A percentile compares a stretch with the other conserved stretches of the same genome.
These are phyloP conservation scores for Phylloscopus collybita DNA, from an alignment of 2,797 vertebrate genomes.

Conservation along the genomic window DNA sequence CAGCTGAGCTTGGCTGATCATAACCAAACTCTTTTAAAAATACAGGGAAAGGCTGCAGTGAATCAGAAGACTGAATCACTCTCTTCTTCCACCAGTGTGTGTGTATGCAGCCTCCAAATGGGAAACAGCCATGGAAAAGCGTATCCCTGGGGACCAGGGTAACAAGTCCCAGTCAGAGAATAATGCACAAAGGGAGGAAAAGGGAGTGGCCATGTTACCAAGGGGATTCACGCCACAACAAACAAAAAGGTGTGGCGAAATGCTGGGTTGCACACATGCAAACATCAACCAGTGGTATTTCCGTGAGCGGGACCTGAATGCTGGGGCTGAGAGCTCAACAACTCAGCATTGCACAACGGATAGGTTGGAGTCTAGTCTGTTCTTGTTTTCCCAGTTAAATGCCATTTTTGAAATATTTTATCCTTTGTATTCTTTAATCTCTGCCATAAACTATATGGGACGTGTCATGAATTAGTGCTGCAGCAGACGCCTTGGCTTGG, in stretches of 20 bases:
- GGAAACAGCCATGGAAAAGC: not conserved
- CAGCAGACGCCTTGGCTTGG: not conserved
- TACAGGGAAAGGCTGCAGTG: not conserved
- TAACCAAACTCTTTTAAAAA: not conserved
- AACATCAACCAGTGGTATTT: slow-evolving; percentile 28
- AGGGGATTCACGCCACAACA: not conserved
- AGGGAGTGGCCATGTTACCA: slow-evolving; percentile 22
- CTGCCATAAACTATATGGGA: slow-evolving; percentile 67
- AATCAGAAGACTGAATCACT: not conserved
- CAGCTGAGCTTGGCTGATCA: not conserved
- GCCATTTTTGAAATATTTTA: slow-evolving; percentile 74
- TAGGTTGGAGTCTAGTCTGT: slow-evolving; percentile 50
- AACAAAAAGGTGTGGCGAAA: slow-evolving; percentile 39
- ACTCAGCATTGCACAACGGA: slow-evolving; percentile 25
- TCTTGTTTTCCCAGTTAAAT: slow-evolving; percentile 71
- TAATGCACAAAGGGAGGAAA: not conserved
- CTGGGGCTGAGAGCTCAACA: not conserved
- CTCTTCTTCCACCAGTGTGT: not conserved
- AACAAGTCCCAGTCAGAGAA: not conserved
- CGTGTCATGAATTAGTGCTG: slow-evolving; percentile 38
- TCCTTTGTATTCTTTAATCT: slow-evolving; percentile 78
- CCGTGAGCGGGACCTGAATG: not conserved
- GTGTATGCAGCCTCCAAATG: not conserved
- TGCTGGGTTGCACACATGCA: not conserved
- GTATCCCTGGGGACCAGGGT: not conserved